Evolutionary conservation across 2,113 vertebrate species (phyloP), one percentile per base, ranked within the genome.

Genomic region (Panthera tigris): DNA sequence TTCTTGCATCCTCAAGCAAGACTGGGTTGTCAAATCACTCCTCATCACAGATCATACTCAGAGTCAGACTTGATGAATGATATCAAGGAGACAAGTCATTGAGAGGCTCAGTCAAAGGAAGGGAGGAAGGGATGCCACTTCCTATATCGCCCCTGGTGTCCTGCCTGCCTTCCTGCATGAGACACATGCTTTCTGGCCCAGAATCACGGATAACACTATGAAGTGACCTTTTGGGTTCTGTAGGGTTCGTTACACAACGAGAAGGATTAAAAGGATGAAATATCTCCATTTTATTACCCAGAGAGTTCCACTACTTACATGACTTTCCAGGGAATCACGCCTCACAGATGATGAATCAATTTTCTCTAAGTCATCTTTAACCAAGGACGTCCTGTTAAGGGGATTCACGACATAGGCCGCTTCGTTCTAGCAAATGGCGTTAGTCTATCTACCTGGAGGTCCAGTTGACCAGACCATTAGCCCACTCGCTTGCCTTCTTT

Each of bases 71-170:
- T 63, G 3, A 21, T 27, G 33, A 66, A 27, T 39, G 39, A 52
- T 4, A 4, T 33, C 33, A 36, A 78, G 52, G 45, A 55, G 74
- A 71, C 52, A 27, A 36, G 13, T 7, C 18, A 50, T 14, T 0
- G 5, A 83, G 45, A 57, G 23, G 39, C 71, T 92, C 39, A 66
- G 61, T 52, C 27, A 23, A 48, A 86, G 45, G 7, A 36, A 69
- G 41, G 52, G 31, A 23, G 41, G 41, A 13, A 23, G n/a, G 48
- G 16, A 31, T 7, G 4, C 4, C 5, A 8, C n/a, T 10, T 4
- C 23, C 39, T 45, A 3, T 18, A 4, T 4, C 31, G 7, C 6
- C 25, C 27, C 1, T 1, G 15, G 4, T 7, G 13, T 10, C 41
- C 50, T 57, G 6, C 81, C 52, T 41, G 71, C 73, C 50, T 33